Base-by-base conservation (phyloP, 2,113 vertebrate species). In the Apistogramma diplotaenia region DNA sequence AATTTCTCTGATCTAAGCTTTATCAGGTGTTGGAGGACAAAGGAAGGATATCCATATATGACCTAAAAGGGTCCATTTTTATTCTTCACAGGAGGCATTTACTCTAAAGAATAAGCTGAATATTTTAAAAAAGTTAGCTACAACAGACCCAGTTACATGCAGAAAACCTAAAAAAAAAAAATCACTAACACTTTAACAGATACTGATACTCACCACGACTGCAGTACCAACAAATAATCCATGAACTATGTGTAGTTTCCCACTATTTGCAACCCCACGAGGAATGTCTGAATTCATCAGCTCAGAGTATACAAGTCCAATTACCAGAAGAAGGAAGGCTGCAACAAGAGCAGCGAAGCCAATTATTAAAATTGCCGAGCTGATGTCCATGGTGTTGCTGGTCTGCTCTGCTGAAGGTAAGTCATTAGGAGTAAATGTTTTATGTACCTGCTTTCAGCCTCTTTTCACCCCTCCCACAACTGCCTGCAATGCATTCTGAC, bases 211-310 rank as follows among this genome's bases (percentile, higher is more conserved):
- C 90, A 96, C 96, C 94, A 95, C 70, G 74, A 95, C 81, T 56
- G 93, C 94, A 46, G 86, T 91, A 62, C 92, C 85, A 27, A 96
- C 93, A 77, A 91, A 89, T 73, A 88, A 23, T 13, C 94, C 59
- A 13, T 96, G 94, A 81, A 96, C 58, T 46, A 91, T 74, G 43
- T 84, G 92, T 6, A 96, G 95, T 86, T 96, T 96, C 60, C 90
- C 11, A 10, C 93, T 88, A 81, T 91, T 91, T 54, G 85, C 88
- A 83, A 96, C 89, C 85, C 95, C 95, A 23, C 77, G 82, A 87
- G 96, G 96, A 88, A 96, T 93, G 79, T 96, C 92, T 18, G 95
- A 94, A 87, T 96, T 95, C 89, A 95, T 95, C 79, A 96, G 73
- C 81, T 96, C 93, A 8, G 94, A 93, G 81, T 95, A 96, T 83